These are phyloP conservation scores for Drosophila trapezifrons DNA, from an alignment of 1,140 invertebrate species.

Conservation along the genomic window DNA sequence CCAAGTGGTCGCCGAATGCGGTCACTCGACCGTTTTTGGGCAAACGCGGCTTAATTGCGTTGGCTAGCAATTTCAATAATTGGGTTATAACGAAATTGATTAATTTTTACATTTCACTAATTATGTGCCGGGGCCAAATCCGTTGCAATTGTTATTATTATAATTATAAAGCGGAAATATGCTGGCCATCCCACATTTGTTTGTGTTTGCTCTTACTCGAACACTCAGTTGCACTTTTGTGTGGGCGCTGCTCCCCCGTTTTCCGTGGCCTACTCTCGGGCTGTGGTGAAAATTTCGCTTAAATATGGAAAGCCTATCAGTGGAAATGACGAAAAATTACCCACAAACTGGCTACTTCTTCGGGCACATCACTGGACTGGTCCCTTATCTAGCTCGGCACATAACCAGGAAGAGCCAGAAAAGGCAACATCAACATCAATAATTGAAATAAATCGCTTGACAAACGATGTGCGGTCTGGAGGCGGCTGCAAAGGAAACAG, in stretches of 20 bases:
- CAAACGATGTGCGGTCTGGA: slow-evolving; percentile 57
- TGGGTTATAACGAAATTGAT: slow-evolving; percentile 67
- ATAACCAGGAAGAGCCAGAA: slow-evolving; percentile 12
- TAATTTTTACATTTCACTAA: slow-evolving; percentile 64
- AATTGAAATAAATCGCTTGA: slow-evolving; percentile 81
- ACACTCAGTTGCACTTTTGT: background rate
- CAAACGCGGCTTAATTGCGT: slow-evolving; percentile 45
- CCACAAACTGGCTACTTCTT: slow-evolving; percentile 23
- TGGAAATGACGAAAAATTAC: slow-evolving; percentile 13
- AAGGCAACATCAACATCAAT: slow-evolving; percentile 54
- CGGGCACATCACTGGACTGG: slow-evolving; percentile 8
- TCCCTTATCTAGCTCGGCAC: slow-evolving; percentile 30
- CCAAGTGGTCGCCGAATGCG: slow-evolving; percentile 34
- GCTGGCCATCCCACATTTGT: slow-evolving; percentile 12
- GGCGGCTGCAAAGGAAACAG: slow-evolving; percentile 23
- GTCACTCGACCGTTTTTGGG: slow-evolving; percentile 31
- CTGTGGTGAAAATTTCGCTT: slow-evolving; percentile 11
- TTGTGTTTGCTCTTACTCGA: slow-evolving; percentile 2
- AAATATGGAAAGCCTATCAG: background rate
- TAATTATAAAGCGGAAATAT: slow-evolving; percentile 60
- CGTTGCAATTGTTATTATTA: slow-evolving; percentile 53
- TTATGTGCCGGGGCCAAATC: slow-evolving; percentile 46
- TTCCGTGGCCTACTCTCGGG: slow-evolving; percentile 27
- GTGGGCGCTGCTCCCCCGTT: background rate
- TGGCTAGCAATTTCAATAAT: slow-evolving; percentile 62